phyloP scores from a whole-genome alignment of 2,888 invertebrate genomes.

The Orthonychiurus folsomi region DNA sequence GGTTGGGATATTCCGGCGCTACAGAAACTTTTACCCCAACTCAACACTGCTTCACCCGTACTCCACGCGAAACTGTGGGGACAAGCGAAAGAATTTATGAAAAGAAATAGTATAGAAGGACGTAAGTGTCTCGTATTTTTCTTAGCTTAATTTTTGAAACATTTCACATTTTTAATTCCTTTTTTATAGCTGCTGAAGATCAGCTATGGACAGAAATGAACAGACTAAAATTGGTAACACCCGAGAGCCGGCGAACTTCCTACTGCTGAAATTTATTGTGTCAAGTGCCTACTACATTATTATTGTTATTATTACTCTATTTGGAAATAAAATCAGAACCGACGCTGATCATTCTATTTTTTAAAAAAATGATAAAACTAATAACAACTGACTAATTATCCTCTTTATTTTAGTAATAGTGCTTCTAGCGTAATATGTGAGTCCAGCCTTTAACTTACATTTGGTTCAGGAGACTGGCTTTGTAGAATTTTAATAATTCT shows the following conservation, averaged over 20 bases:
- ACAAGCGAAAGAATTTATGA: slow-evolving; percentile 31
- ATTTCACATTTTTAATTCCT: slow-evolving; percentile 1
- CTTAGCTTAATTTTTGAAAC: too few species aligned
- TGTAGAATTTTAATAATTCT: too few species aligned
- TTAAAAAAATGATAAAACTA: slow-evolving; percentile 4
- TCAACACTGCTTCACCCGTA: slow-evolving; percentile 25
- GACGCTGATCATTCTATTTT: slow-evolving; percentile 4
- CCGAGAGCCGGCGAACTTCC: neutral
- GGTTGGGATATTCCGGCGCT: slow-evolving; percentile 27
- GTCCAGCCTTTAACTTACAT: too few species aligned
- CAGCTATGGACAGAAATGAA: slow-evolving; percentile 32
- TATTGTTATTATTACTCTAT: neutral
- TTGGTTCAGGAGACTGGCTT: too few species aligned
- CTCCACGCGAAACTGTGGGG: slow-evolving; percentile 30
- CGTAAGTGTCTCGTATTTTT: slow-evolving; percentile 20
- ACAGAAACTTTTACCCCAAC: slow-evolving; percentile 28
- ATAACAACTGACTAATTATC: too few species aligned
- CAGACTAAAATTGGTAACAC: slow-evolving; percentile 23
- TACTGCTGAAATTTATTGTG: neutral
- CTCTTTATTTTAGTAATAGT: too few species aligned
- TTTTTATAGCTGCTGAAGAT: slow-evolving; percentile 28
- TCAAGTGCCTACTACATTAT: slow-evolving; percentile 9
- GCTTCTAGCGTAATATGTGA: too few species aligned
- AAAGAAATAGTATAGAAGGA: slow-evolving; percentile 26
- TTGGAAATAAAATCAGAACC: neutral